A percentile compares a stretch with the other conserved stretches of the same genome.
These are phyloP conservation scores for Pelmatolapia mariae DNA, from an alignment of 2,113 vertebrate species.

Conservation along the genomic window DNA sequence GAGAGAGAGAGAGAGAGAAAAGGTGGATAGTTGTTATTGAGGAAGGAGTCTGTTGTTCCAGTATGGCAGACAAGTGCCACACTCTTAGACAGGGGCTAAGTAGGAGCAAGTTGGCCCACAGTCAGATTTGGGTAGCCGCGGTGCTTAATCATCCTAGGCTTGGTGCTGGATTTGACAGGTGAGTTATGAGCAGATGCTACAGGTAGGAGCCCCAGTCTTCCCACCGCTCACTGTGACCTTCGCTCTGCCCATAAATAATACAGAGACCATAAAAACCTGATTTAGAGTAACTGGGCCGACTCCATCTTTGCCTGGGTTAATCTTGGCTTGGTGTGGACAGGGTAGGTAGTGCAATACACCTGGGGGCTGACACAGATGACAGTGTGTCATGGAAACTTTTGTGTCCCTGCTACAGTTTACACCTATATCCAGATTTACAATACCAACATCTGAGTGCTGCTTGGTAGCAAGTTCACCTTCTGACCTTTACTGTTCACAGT, in stretches of 20 bases:
- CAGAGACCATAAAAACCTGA: slow-evolving; percentile 53
- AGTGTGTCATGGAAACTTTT: background rate
- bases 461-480: background rate
- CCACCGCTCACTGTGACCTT: slow-evolving; percentile 58
- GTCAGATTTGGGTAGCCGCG: slow-evolving; percentile 38
- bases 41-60: slow-evolving; percentile 29
- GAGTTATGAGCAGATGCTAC: slow-evolving; percentile 61
- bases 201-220: slow-evolving; percentile 52
- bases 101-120: slow-evolving; percentile 54
- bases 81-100: slow-evolving; percentile 53
- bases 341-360: background rate
- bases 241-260: slow-evolving; percentile 60
- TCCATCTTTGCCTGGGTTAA: slow-evolving; percentile 1
- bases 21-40: slow-evolving; percentile 16
- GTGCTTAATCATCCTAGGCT: slow-evolving; percentile 62
- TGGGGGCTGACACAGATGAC: background rate
- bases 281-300: slow-evolving; percentile 42
- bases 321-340: background rate
- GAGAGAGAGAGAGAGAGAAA: background rate
- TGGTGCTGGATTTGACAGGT: slow-evolving; percentile 46
- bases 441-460: background rate
- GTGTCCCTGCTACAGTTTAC: background rate
- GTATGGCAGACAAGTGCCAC: slow-evolving; percentile 25
- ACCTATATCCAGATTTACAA: background rate
- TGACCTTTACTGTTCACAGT: background rate